These are phyloP conservation scores for Chroicocephalus ridibundus DNA, from an alignment of 2,113 vertebrate species.

Conservation along the genomic window DNA sequence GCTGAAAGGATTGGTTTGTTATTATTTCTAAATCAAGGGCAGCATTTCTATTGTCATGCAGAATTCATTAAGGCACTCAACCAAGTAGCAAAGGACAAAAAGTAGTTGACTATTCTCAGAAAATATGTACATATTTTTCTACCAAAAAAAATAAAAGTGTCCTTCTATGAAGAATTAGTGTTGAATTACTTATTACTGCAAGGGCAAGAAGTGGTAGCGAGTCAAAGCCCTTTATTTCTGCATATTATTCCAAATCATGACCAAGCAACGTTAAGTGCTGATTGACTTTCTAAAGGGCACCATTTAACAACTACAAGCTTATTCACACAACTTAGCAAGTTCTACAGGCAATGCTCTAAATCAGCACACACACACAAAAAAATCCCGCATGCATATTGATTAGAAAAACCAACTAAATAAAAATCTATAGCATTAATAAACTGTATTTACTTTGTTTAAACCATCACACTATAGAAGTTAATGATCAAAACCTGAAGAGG, in stretches of 20 bases:
- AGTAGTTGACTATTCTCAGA: background rate
- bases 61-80: background rate
- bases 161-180: background rate
- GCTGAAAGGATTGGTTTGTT: background rate
- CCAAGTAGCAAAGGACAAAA: background rate
- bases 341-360: background rate
- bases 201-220: background rate
- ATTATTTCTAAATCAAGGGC: background rate
- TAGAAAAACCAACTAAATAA: background rate
- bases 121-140: background rate
- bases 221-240: background rate
- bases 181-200: background rate
- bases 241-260: background rate
- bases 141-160: background rate
- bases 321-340: background rate
- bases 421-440: background rate
- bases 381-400: background rate
- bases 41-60: background rate
- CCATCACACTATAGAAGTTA: background rate
- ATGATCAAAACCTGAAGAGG: background rate
- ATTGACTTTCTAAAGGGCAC: background rate
- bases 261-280: background rate
- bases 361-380: background rate
- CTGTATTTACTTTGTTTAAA: background rate
- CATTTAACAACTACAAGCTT: background rate